Evolutionary conservation across 2,113 vertebrate genomes (phyloP), one percentile per base, ranked within the genome.

Genomic region (Lagopus muta): DNA sequence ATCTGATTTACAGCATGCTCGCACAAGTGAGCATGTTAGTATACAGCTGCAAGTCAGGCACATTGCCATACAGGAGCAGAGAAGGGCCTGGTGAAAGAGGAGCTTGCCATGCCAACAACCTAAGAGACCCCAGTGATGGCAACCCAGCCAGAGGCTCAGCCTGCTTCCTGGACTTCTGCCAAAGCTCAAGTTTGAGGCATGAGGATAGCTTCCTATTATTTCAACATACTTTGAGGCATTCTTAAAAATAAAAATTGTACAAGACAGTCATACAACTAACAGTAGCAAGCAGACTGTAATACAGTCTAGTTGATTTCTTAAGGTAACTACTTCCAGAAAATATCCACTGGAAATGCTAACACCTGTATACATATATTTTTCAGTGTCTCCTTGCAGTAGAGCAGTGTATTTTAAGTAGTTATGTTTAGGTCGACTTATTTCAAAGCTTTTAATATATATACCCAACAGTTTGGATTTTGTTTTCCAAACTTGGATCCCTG

Each of bases 21-120:
- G 1, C 13, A 50, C 11, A 47, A 65, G 19, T 5, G 2, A 32
- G 9, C 8, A 28, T 4, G 6, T 40, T 36, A 47, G 55, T 14
- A 54, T 54, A 62, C 22, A 0, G 0, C 1, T 1, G 45, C 32
- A 20, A 30, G 75, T 36, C 25, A 5, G 20, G 19, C 0, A 0
- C 1, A 1, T 0, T 55, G 32, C 43, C 4, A 3, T 28, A 32
- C 25, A 22, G 30, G 62, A 52, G 30, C 0, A 0, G 22, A 30
- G 22, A 67, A 14, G 10, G 25, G 21, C 21, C 67, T 12, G 14
- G 24, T 11, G 8, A 7, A 42, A 13, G 17, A 52, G 19, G 25
- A 87, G 40, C 58, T 79, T 34, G 48, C 34, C 25, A 52, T 1
- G 0, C 28, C 34, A 8, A 10, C 6, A 75, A 30, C 0, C 0